These are phyloP conservation scores for Grammomys surdaster DNA, from an alignment of 2,113 vertebrate genomes.

Conservation along the genomic window DNA sequence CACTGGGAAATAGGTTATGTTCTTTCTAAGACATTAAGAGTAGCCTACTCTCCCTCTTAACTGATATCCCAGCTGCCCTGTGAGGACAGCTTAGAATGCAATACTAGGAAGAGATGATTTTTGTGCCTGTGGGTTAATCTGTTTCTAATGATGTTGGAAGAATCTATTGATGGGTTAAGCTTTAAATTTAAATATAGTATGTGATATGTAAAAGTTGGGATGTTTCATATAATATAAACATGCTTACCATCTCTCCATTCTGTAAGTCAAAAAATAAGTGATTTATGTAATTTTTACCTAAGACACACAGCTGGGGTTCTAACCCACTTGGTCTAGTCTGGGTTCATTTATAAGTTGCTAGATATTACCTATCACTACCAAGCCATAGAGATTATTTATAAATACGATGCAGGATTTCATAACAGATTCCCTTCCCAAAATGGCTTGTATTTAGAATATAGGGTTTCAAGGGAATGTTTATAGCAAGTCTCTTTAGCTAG, in stretches of 20 bases:
- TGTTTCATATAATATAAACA: neutral
- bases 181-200: slow-evolving; percentile 1
- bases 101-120: neutral
- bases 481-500: slow-evolving; percentile 31
- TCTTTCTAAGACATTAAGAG: slow-evolving; percentile 31
- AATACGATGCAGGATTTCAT: neutral
- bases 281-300: slow-evolving; percentile 49
- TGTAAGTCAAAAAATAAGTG: slow-evolving; percentile 16
- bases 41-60: neutral
- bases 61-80: neutral
- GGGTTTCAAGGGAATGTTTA: slow-evolving; percentile 48
- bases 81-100: slow-evolving; percentile 51
- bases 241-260: slow-evolving; percentile 4
- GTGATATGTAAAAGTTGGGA: neutral
- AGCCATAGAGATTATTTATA: neutral
- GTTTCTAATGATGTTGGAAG: slow-evolving; percentile 36
- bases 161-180: neutral
- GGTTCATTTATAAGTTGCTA: neutral
- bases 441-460: slow-evolving; percentile 62
- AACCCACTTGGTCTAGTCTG: neutral
- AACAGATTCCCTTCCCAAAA: slow-evolving; percentile 30
- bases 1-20: neutral
- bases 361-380: slow-evolving; percentile 22
- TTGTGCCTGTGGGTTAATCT: slow-evolving; percentile 24
- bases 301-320: neutral